Evolutionary conservation across 1,140 invertebrate species (phyloP).

Genomic region (Hirudo medicinalis): DNA sequence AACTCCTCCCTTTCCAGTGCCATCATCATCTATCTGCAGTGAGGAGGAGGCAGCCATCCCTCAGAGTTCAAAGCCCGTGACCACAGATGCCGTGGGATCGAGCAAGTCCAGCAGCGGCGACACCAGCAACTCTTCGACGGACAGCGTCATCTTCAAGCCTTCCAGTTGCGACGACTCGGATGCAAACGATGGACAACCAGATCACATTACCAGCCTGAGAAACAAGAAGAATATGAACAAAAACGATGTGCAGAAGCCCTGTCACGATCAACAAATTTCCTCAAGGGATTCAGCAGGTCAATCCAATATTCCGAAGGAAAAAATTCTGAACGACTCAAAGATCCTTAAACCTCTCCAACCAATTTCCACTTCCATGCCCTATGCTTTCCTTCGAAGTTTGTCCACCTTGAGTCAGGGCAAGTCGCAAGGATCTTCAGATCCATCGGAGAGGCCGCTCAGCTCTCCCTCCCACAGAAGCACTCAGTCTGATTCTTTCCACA

Average conservation of each 20-base stretch:
- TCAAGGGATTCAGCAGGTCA: conserved; percentile 20
- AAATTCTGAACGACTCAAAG: conserved; percentile 42
- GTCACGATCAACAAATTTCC: neutral
- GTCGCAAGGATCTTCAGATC: conserved; percentile 8
- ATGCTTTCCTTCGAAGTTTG: conserved; percentile 38
- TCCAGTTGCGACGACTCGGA: conserved; percentile 25
- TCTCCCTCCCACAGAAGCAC: conserved; percentile 22
- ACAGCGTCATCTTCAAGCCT: conserved; percentile 31
- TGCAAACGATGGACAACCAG: conserved; percentile 6
- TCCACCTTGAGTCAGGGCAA: neutral
- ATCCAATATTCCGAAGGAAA: conserved; percentile 23
- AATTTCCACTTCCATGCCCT: conserved; percentile 45
- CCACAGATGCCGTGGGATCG: neutral
- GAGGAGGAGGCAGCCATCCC: no score
- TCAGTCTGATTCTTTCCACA: conserved; percentile 28
- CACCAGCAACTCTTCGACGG: conserved; percentile 32
- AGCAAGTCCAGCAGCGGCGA: conserved; percentile 25
- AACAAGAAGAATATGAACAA: conserved; percentile 9
- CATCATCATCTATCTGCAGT: no score
- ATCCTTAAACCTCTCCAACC: conserved; percentile 84
- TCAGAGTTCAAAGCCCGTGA: no score
- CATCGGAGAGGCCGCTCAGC: conserved; percentile 11
- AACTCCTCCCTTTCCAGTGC: no score
- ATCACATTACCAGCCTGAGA: conserved; percentile 22
- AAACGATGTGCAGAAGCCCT: neutral